These are phyloP conservation scores for Notiomystis cincta DNA, from an alignment of 2,113 vertebrate species.

Conservation along the genomic window DNA sequence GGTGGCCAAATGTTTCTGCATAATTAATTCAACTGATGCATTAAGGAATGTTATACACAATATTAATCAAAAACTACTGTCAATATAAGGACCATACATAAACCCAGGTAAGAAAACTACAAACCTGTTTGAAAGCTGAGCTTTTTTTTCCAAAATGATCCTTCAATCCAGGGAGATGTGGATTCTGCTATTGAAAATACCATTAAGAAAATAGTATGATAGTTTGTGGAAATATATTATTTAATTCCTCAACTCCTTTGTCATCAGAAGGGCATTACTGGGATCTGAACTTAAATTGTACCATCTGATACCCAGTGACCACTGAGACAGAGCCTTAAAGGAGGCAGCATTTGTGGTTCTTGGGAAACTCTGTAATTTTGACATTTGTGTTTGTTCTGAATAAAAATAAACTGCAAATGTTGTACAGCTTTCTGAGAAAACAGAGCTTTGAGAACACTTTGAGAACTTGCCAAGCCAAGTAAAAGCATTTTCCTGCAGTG, in stretches of 20 bases:
- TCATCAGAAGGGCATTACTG: neutral
- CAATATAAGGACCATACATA: constrained; percentile 52
- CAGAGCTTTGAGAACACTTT: neutral
- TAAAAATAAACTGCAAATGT: neutral
- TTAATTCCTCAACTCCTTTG: neutral
- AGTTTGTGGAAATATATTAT: neutral
- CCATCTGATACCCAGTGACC: neutral
- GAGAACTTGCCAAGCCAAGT: neutral
- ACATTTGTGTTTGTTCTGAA: neutral
- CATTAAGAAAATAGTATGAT: constrained; percentile 17
- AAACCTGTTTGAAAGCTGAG: neutral
- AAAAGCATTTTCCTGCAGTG: neutral
- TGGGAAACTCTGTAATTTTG: neutral
- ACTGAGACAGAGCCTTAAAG: neutral
- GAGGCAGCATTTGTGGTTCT: neutral
- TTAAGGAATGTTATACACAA: constrained; percentile 70
- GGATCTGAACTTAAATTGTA: neutral
- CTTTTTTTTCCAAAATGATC: neutral
- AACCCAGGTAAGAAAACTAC: constrained; percentile 19
- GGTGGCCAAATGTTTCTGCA: constrained; percentile 65
- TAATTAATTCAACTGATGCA: constrained; percentile 75
- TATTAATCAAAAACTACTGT: constrained; percentile 73
- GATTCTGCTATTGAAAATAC: constrained; percentile 4
- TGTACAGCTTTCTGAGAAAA: neutral
- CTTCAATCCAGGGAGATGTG: neutral